Percentiles rank a stretch among this genome's conserved stretches.
These are phyloP conservation scores for Drosophila mercatorum DNA, from an alignment of 2,888 invertebrate species.

Conservation along the genomic window DNA sequence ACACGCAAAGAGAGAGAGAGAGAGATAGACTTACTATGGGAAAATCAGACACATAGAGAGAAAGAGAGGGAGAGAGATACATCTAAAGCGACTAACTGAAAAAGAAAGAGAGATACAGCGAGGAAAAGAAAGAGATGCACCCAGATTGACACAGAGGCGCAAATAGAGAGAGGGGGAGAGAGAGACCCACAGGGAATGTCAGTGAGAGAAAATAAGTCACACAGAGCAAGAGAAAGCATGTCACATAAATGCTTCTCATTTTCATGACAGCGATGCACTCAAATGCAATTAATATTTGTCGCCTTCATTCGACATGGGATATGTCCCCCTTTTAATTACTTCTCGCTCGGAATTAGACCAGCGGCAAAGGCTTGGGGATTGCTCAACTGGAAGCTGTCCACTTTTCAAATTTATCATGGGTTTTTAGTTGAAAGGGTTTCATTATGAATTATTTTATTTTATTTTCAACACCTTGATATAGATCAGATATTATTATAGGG, in stretches of 20 bases:
- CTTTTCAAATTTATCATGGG: conserved; percentile 26
- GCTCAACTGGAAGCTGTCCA: background rate
- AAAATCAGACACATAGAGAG: background rate
- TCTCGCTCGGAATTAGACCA: conserved; percentile 50
- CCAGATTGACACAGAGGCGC: background rate
- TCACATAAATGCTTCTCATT: conserved; percentile 71
- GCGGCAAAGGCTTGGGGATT: conserved; percentile 8
- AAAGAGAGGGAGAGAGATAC: no score
- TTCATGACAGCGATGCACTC: conserved; percentile 62
- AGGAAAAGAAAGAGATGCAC: background rate
- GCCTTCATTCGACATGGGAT: conserved; percentile 39
- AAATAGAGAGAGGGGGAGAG: background rate
- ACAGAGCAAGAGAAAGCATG: background rate
- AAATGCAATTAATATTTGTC: conserved; percentile 77
- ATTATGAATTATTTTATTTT: background rate
- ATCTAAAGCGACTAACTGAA: background rate
- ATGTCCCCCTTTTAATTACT: conserved; percentile 61
- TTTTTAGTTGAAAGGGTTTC: background rate
- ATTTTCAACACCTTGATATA: background rate
- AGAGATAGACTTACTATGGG: background rate
- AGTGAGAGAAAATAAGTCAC: no score
- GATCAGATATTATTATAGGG: background rate
- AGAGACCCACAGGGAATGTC: background rate
- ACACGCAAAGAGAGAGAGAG: background rate
- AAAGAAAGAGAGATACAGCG: no score